Base-by-base conservation (phyloP, 2,797 vertebrate species). In the Eulemur coronatus region DNA sequence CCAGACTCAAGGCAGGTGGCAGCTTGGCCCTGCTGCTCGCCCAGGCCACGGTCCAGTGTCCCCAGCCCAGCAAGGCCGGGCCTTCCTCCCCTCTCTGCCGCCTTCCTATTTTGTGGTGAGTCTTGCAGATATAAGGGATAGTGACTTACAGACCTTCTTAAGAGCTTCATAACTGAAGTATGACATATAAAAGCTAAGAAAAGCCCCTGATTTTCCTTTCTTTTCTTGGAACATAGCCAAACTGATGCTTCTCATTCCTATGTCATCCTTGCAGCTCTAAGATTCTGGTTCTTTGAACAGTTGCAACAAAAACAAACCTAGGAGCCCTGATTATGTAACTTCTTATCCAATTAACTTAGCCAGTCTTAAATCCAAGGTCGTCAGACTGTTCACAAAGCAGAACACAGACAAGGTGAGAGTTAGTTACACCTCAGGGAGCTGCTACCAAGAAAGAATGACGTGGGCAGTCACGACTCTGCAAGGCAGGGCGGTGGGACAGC, bases 1-100 rank as follows among this genome's bases (percentile, higher is more conserved):
- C 26, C 7, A 15, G 48, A 75, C 70, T 46, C 41, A 30, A 73
- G 8, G 41, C 26, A 73, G 41, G 70, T 17, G 14, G 14, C 70
- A 46, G 41, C 28, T 4, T 7, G 0, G 43, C 43, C 8, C 43
- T 43, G 17, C 28, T 33, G 46, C 46, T 41, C 46, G 2, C 9
- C 73, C 18, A 6, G 1, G 5, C 73, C 46, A 20, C 4, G 20
- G 30, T 10, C 46, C 26, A 33, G 46, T 46, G 22, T 33, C 30
- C 46, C 46, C 28, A 5, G 14, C 65, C 8, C 13, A 4, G 50
- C 38, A 22, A 20, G 22, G 0, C 0, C 6, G 1, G 30, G 2
- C 17, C 89, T 50, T n/a, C 3, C 24, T 15, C 2, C 35, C 69
- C 28, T 48, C 20, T 17, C 33, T 6, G 70, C 33, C 1, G 20